These are phyloP conservation scores for Telmatherina bonti DNA, from an alignment of 2,797 vertebrate species.

Conservation along the genomic window DNA sequence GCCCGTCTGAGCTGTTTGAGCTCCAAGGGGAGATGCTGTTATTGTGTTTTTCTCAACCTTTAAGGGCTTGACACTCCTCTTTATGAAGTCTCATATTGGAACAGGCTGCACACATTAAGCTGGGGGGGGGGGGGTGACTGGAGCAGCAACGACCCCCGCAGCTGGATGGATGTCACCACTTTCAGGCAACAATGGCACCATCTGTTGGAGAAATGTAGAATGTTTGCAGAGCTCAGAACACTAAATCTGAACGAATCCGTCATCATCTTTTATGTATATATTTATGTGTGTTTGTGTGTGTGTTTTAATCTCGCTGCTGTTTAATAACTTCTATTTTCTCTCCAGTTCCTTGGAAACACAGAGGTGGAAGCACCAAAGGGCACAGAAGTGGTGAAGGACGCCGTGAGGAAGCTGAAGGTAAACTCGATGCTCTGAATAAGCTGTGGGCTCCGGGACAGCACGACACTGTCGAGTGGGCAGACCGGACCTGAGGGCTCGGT, in stretches of 20 bases:
- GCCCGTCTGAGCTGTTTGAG: slow-evolving; percentile 22
- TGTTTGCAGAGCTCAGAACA: neutral
- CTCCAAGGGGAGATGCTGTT: slow-evolving; percentile 47
- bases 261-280: too few relatives aligned
- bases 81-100: slow-evolving; percentile 61
- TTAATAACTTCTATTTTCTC: slow-evolving; percentile 14
- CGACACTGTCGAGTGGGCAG: slow-evolving; percentile 17
- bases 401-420: slow-evolving; percentile 98
- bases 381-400: slow-evolving; percentile 96
- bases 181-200: slow-evolving; percentile 67
- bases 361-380: slow-evolving; percentile 98
- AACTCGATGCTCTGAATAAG: slow-evolving; percentile 33
- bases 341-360: slow-evolving; percentile 94
- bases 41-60: slow-evolving; percentile 56
- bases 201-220: slow-evolving; percentile 69
- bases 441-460: slow-evolving; percentile 28
- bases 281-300: too few relatives aligned
- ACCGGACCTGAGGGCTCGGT: slow-evolving; percentile 25
- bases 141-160: slow-evolving; percentile 39
- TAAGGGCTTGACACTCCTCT: slow-evolving; percentile 41
- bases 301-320: too few relatives aligned
- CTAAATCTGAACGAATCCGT: neutral
- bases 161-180: slow-evolving; percentile 29
- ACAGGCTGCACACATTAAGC: slow-evolving; percentile 47
- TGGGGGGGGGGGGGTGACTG: slow-evolving; percentile 51